A percentile compares a stretch with the other conserved stretches of the same genome.
phyloP scores from a whole-genome alignment of 2,113 vertebrate species.

The Cinclus mexicanus region DNA sequence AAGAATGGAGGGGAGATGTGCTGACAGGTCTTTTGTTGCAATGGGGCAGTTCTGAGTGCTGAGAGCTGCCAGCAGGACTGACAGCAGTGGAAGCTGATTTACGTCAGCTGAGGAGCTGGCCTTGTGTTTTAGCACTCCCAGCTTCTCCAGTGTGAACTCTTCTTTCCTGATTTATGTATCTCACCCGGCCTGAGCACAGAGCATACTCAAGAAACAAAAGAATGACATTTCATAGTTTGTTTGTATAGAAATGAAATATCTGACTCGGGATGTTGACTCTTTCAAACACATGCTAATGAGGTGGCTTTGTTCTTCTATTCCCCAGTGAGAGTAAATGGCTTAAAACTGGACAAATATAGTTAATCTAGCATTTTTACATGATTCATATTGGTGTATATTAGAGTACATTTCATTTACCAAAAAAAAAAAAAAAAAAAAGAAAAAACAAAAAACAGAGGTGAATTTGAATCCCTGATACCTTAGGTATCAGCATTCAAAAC shows the following conservation, averaged over 20 bases:
- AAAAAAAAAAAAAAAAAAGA: neutral
- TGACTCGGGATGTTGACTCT: conserved; percentile 17
- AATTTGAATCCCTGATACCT: neutral
- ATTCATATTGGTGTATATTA: neutral
- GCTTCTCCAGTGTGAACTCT: conserved; percentile 13
- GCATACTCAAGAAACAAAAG: neutral
- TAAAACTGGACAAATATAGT: conserved; percentile 13
- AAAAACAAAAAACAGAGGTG: neutral
- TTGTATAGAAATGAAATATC: conserved; percentile 52
- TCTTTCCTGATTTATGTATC: conserved; percentile 57
- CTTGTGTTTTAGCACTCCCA: conserved; percentile 1
- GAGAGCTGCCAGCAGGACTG: conserved; percentile 22
- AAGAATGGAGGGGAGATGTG: conserved; percentile 22
- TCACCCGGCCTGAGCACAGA: neutral
- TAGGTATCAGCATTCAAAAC: neutral
- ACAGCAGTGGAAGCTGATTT: conserved; percentile 25
- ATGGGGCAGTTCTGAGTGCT: fast-evolving
- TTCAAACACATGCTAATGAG: conserved; percentile 53
- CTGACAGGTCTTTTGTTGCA: conserved; percentile 28
- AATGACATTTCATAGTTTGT: conserved; percentile 53
- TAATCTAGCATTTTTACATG: conserved; percentile 28
- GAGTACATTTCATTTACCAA: neutral
- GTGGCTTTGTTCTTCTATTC: conserved; percentile 27
- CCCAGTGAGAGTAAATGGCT: neutral
- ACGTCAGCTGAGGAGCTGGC: neutral